Evolutionary conservation across 2,113 vertebrate species (phyloP).

Genomic region (Pelusios castaneus): DNA sequence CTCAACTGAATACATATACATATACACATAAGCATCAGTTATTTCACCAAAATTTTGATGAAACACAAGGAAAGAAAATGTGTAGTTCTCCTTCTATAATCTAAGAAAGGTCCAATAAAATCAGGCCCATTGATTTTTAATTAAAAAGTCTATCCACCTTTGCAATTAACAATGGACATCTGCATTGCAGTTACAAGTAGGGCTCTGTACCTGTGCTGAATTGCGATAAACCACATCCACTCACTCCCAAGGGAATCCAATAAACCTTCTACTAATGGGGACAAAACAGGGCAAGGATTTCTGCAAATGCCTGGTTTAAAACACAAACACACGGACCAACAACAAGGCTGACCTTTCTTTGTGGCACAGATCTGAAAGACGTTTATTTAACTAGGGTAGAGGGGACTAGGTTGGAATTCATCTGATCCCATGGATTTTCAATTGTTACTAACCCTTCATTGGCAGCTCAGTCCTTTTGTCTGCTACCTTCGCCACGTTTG

Average conservation of each 20-base stretch:
- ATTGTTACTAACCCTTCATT: background rate
- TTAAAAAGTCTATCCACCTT: conserved; percentile 32
- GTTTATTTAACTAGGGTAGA: background rate
- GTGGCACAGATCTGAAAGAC: background rate
- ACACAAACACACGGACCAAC: background rate
- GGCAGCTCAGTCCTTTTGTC: background rate
- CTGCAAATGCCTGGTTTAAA: background rate
- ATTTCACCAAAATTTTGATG: conserved; percentile 49
- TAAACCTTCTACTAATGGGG: conserved; percentile 15
- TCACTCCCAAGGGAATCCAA: background rate
- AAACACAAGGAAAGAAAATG: conserved; percentile 10
- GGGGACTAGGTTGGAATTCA: background rate
- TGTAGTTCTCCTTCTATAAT: background rate
- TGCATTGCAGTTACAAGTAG: background rate
- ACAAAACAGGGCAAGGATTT: background rate
- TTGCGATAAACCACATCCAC: conserved; percentile 8
- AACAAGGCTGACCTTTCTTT: background rate
- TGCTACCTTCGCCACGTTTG: background rate
- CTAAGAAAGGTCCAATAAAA: conserved; percentile 37
- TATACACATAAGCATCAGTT: background rate
- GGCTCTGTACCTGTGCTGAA: background rate
- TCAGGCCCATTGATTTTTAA: conserved; percentile 47
- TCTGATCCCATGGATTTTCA: background rate
- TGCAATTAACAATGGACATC: conserved; percentile 7
- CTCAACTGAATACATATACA: background rate